phyloP scores from a whole-genome alignment of 1,140 invertebrate genomes.

The Heliconius melpomene region DNA sequence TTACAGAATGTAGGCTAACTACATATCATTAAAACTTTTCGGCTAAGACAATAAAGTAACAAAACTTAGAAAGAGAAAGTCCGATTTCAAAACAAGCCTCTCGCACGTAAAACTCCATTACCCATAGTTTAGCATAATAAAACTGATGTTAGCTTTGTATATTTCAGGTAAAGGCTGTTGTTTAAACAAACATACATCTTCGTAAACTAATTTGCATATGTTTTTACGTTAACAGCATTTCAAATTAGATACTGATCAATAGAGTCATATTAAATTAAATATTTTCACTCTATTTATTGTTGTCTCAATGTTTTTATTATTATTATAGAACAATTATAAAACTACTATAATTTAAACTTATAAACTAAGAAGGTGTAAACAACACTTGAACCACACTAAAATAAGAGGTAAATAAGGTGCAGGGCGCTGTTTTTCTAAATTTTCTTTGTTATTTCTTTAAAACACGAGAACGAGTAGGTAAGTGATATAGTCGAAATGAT shows the following conservation, averaged over 20 bases:
- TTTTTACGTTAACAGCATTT: background rate
- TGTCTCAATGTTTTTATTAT: too few species aligned
- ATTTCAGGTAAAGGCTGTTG: constrained; percentile 2
- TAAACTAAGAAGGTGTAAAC: too few species aligned
- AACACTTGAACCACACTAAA: background rate
- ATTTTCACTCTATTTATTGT: too few species aligned
- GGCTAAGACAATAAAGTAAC: constrained; percentile 4
- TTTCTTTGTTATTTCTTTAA: background rate
- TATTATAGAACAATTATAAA: too few species aligned
- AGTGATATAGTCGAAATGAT: too few species aligned
- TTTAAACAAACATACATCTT: constrained; percentile 21
- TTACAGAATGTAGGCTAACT: background rate
- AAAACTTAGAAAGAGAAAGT: background rate
- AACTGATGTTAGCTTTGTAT: constrained; percentile 15
- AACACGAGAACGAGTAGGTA: background rate
- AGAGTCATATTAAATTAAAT: too few species aligned
- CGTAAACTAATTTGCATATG: constrained; percentile 11
- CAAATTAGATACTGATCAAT: background rate
- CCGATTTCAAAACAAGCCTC: background rate
- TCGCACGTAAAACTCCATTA: background rate
- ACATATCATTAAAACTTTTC: background rate
- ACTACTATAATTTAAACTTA: too few species aligned
- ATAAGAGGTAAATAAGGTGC: background rate
- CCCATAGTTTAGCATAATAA: background rate
- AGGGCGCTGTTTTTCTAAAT: background rate